These are phyloP conservation scores for Leptestheria dahalacensis DNA, from an alignment of 1,140 invertebrate species.

Conservation along the genomic window DNA sequence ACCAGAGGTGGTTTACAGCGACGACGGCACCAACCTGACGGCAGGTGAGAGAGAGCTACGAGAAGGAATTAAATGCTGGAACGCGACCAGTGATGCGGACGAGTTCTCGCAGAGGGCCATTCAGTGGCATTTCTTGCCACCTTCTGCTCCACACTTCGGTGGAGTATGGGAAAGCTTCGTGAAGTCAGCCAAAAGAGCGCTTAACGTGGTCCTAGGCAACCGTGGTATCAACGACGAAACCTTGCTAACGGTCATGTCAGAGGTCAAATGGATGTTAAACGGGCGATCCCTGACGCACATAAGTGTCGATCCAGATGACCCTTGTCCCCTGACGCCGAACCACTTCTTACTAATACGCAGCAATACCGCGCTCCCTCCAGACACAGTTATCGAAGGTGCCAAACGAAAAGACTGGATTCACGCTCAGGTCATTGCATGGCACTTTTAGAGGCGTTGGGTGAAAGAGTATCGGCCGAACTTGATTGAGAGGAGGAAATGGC, in stretches of 20 bases:
- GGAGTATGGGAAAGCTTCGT: slow-evolving; percentile 27
- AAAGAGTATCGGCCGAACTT: neutral
- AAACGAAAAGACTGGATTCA: neutral
- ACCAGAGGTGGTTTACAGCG: slow-evolving; percentile 16
- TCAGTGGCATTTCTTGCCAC: slow-evolving; percentile 29
- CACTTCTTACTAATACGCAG: slow-evolving; percentile 1
- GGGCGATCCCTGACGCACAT: slow-evolving; percentile 7
- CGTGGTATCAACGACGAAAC: slow-evolving; percentile 21
- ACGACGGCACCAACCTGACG: slow-evolving; percentile 22
- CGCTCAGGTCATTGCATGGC: neutral
- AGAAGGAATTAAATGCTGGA: slow-evolving; percentile 11
- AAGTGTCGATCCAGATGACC: slow-evolving; percentile 8
- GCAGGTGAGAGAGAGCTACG: slow-evolving; percentile 21
- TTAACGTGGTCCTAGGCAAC: slow-evolving; percentile 21
- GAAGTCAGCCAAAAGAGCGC: slow-evolving; percentile 23
- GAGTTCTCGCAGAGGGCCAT: slow-evolving; percentile 17
- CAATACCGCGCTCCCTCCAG: neutral
- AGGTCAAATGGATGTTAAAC: slow-evolving; percentile 12
- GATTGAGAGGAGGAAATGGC: neutral
- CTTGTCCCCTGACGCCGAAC: slow-evolving; percentile 12
- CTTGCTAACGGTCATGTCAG: slow-evolving; percentile 10
- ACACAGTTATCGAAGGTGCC: neutral
- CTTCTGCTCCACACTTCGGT: slow-evolving; percentile 25
- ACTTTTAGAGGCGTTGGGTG: neutral
- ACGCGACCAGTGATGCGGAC: neutral